Evolutionary conservation across 2,888 invertebrate genomes (phyloP).

Genomic region (Drosophila parthenogenetica): DNA sequence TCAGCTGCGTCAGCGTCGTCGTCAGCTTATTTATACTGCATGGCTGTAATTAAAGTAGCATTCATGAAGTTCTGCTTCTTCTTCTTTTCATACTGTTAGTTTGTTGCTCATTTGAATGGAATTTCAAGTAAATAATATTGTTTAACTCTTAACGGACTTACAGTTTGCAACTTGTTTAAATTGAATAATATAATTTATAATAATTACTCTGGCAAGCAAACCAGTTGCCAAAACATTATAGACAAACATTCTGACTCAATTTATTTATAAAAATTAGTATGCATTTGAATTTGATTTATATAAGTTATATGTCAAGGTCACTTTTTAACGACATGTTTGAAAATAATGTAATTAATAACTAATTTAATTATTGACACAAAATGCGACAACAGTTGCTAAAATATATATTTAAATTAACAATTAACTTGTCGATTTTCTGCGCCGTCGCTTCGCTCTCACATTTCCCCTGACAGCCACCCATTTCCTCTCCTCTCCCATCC

Average conservation of each 20-base stretch:
- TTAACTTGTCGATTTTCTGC: constrained; percentile 35
- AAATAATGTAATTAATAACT: constrained; percentile 49
- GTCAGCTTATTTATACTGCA: not conserved
- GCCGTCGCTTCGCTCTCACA: constrained; percentile 42
- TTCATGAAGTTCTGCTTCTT: constrained; percentile 26
- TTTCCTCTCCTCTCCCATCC: not conserved
- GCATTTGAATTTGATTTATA: constrained; percentile 20
- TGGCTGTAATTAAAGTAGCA: not conserved
- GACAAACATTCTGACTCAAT: constrained; percentile 29
- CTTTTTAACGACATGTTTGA: constrained; percentile 33
- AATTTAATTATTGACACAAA: constrained; percentile 63
- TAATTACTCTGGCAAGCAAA: constrained; percentile 40
- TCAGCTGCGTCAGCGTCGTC: constrained; percentile 35
- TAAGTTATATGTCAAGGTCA: constrained; percentile 35
- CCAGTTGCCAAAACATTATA: constrained; percentile 38
- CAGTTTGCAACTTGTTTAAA: constrained; percentile 33
- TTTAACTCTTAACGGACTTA: not conserved
- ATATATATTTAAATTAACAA: constrained; percentile 19
- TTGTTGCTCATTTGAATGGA: not conserved
- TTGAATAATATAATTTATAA: constrained; percentile 38
- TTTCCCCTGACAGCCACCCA: constrained; percentile 14
- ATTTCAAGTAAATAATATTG: not conserved
- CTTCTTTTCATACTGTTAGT: not conserved
- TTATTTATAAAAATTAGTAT: constrained; percentile 14
- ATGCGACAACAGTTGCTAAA: constrained; percentile 39